Percentiles rank a stretch among this genome's conserved stretches.
Conservation (phyloP, 2,888 invertebrate genomes). For the Diarsia mendica region DNA sequence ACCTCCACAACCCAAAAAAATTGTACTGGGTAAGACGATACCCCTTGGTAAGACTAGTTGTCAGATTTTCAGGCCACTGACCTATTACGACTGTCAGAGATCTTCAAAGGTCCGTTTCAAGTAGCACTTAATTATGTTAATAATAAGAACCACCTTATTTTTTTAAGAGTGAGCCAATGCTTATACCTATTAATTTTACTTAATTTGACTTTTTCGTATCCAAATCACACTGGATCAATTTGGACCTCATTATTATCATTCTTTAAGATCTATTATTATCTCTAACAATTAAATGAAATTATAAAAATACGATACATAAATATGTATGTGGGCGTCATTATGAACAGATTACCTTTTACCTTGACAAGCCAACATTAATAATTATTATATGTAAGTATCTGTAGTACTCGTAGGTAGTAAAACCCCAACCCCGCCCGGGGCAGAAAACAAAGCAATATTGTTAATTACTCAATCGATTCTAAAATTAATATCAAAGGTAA, state of each 20-base stretch:
- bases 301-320: background rate
- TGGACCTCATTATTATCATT: background rate
- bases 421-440: conserved; percentile 37
- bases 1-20: too few species aligned
- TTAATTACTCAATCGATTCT: conserved; percentile 59
- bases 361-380: conserved; percentile 37
- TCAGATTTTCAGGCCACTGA: too few species aligned
- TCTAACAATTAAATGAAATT: background rate
- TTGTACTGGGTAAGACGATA: too few species aligned
- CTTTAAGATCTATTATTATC: background rate
- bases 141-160: too few species aligned
- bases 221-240: background rate
- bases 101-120: too few species aligned
- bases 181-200: too few species aligned
- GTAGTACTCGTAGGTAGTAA: background rate
- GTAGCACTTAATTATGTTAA: too few species aligned
- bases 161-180: too few species aligned
- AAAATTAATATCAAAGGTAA: conserved; percentile 50
- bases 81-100: too few species aligned
- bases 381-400: conserved; percentile 6
- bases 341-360: conserved; percentile 29
- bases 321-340: conserved; percentile 26
- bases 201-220: too few species aligned
- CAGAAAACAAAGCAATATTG: conserved; percentile 46
- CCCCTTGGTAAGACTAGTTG: too few species aligned